A percentile compares a stretch with the other conserved stretches of the same genome.
Conservation (phyloP, 2,113 vertebrate genomes). For the Coptodon rendalli region DNA sequence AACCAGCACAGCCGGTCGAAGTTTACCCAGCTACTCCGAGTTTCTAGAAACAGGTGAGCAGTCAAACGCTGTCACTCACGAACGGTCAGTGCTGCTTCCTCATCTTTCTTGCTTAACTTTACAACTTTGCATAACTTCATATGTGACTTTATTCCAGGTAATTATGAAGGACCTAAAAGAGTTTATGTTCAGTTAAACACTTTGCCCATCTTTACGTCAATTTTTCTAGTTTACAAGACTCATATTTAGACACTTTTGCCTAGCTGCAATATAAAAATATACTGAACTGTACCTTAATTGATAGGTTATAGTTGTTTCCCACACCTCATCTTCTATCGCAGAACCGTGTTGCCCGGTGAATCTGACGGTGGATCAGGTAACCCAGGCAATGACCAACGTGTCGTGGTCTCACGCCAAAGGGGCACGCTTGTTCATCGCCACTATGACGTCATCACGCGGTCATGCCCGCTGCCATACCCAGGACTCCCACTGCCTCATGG, state of each 20-base stretch:
- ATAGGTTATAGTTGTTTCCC: rapidly evolving
- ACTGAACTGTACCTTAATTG: not conserved
- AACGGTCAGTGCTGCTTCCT: not conserved
- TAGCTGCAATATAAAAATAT: not conserved
- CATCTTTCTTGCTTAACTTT: not conserved
- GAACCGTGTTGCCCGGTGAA: conserved; percentile 83
- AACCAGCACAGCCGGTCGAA: conserved; percentile 69
- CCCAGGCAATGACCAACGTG: conserved; percentile 82
- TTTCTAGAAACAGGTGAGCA: conserved; percentile 79
- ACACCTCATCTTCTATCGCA: conserved; percentile 22
- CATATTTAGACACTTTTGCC: not conserved
- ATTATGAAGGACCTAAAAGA: not conserved
- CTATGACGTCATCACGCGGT: conserved; percentile 76
- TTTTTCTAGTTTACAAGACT: not conserved
- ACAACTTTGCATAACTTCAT: not conserved
- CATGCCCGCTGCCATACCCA: conserved; percentile 83
- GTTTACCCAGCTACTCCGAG: conserved; percentile 83
- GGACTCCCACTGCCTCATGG: conserved; percentile 83
- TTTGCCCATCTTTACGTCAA: not conserved
- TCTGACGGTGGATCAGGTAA: conserved; percentile 76
- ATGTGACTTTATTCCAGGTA: not conserved
- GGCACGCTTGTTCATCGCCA: conserved; percentile 72
- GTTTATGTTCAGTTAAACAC: not conserved
- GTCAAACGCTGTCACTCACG: rapidly evolving
- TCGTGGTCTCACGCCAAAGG: conserved; percentile 80